phyloP scores from a whole-genome alignment of 2,113 vertebrate genomes.

The Calcarius ornatus region DNA sequence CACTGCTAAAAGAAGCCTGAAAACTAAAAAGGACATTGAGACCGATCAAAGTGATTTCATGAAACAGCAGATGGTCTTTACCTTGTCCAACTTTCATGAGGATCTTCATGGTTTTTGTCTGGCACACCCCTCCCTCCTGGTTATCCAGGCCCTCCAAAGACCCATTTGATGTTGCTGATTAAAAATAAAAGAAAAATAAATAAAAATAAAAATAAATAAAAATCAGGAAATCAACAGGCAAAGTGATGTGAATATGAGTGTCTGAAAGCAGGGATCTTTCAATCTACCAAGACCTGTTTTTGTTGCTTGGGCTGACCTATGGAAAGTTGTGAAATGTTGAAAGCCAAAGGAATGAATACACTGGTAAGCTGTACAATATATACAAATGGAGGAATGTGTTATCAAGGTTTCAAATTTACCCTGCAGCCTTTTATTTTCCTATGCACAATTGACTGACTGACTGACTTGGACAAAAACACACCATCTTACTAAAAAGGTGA shows the following conservation, averaged over 20 bases:
- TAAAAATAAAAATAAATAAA: conserved; percentile 71
- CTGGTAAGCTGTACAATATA: conserved; percentile 26
- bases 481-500: conserved; percentile 36
- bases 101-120: conserved; percentile 99
- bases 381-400: conserved; percentile 32
- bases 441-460: not conserved
- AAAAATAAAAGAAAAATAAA: conserved; percentile 77
- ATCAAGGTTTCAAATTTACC: conserved; percentile 45
- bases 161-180: conserved; percentile 95
- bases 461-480: conserved; percentile 16
- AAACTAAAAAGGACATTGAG: conserved; percentile 47
- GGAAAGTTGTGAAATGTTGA: conserved; percentile 65
- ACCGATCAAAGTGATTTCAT: conserved; percentile 54
- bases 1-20: conserved; percentile 7
- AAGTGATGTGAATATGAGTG: conserved; percentile 75
- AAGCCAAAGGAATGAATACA: conserved; percentile 66
- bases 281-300: conserved; percentile 58
- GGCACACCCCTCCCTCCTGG: conserved; percentile 98
- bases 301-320: conserved; percentile 53
- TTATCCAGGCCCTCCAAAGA: conserved; percentile 98
- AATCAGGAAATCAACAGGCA: conserved; percentile 74
- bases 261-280: conserved; percentile 65
- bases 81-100: conserved; percentile 99
- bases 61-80: conserved; percentile 79
- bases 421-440: conserved; percentile 4